Conservation (phyloP, 1,140 invertebrate genomes). For the Camponotus floridanus region DNA sequence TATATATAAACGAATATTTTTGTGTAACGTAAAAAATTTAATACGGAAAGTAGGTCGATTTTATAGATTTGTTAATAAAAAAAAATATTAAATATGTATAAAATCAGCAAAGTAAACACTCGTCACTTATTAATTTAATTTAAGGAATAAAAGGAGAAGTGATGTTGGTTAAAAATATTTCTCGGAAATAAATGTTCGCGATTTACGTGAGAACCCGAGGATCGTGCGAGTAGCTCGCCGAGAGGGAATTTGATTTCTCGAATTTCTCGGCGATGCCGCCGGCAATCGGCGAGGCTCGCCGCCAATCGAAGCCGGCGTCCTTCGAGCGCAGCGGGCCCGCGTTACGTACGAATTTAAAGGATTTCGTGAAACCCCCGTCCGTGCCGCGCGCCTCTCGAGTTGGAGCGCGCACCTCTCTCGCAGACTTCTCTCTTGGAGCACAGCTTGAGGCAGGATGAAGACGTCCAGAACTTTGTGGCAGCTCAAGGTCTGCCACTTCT, state of each 20-base stretch:
- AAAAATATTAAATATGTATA: background rate
- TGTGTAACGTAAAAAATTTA: background rate
- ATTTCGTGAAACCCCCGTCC: constrained; percentile 72
- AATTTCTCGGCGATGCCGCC: constrained; percentile 60
- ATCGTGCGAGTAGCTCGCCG: constrained; percentile 25
- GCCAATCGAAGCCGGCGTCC: constrained; percentile 72
- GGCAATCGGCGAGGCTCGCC: constrained; percentile 41
- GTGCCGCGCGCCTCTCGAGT: constrained; percentile 7
- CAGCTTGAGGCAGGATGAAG: constrained; percentile 85
- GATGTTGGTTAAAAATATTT: background rate
- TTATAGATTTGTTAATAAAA: background rate
- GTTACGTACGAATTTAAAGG: constrained; percentile 75
- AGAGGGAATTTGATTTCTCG: constrained; percentile 55
- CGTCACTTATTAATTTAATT: background rate
- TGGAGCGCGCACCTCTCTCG: constrained; percentile 33
- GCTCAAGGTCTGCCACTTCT: constrained; percentile 86
- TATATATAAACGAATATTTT: background rate
- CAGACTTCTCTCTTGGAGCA: constrained; percentile 75
- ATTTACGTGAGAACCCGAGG: constrained; percentile 58
- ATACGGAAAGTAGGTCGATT: no score
- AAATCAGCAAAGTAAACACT: background rate
- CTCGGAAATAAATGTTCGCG: constrained; percentile 17
- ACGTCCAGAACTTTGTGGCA: constrained; percentile 85
- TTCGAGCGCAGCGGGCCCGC: constrained; percentile 63
- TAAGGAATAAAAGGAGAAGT: background rate